Conservation (phyloP, 2,797 vertebrate genomes). For the Sparidentex hasta region DNA sequence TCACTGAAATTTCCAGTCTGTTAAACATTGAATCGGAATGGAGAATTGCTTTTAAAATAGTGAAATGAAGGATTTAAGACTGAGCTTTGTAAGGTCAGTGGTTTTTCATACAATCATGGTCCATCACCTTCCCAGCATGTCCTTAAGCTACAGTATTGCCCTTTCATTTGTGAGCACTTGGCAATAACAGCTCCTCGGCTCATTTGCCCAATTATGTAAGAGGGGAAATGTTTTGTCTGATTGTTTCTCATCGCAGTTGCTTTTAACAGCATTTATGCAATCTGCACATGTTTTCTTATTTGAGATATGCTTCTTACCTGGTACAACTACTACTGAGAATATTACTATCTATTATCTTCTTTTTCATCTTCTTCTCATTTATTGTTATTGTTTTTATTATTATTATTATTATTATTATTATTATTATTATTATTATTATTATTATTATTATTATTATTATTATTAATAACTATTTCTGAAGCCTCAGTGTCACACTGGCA, state of each 20-base stretch:
- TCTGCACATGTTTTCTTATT: neutral
- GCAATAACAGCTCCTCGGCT: slow-evolving; percentile 15
- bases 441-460: neutral
- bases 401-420: neutral
- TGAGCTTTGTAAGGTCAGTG: slow-evolving; percentile 20
- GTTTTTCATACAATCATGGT: slow-evolving; percentile 31
- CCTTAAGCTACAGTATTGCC: slow-evolving; percentile 26
- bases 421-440: neutral
- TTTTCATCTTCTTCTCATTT: too few relatives aligned
- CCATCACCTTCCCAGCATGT: slow-evolving; percentile 45
- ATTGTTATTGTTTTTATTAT: neutral
- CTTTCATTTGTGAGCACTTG: slow-evolving; percentile 41
- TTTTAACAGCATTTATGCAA: slow-evolving; percentile 5
- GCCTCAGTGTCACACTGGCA: neutral
- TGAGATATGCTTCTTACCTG: neutral
- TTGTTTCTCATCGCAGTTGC: slow-evolving; percentile 1
- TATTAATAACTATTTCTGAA: neutral
- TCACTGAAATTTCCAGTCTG: neutral
- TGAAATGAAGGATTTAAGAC: slow-evolving; percentile 7
- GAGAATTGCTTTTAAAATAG: slow-evolving; percentile 1
- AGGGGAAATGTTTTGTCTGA: slow-evolving; percentile 14
- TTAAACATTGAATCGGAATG: neutral
- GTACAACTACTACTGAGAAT: too few relatives aligned
- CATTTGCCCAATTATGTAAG: slow-evolving; percentile 39
- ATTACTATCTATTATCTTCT: too few relatives aligned